Conservation (phyloP, 2,888 invertebrate genomes). For the Drosophila algonquin region DNA sequence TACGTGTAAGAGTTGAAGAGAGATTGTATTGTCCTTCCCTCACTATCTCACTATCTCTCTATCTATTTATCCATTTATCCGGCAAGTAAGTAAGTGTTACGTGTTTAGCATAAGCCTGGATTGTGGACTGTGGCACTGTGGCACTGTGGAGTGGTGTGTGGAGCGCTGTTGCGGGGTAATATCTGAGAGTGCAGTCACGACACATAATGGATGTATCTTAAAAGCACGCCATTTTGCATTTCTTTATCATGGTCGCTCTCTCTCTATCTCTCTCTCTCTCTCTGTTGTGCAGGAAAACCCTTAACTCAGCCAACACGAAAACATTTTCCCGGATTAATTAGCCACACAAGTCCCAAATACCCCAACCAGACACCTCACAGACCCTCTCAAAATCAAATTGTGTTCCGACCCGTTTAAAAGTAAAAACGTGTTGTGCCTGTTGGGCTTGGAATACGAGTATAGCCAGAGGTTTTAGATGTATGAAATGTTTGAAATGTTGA, state of each 20-base stretch:
- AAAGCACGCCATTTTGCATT: conserved; percentile 55
- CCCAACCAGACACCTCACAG: conserved; percentile 24
- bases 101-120: conserved; percentile 49
- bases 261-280: conserved; percentile 1
- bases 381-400: conserved; percentile 37
- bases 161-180: neutral
- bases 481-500: conserved; percentile 17
- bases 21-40: conserved; percentile 16
- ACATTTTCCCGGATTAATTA: conserved; percentile 55
- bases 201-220: conserved; percentile 53
- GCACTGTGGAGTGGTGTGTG: neutral
- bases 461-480: conserved; percentile 6
- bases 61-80: neutral
- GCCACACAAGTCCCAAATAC: conserved; percentile 13
- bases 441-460: neutral
- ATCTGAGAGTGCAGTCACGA: conserved; percentile 40
- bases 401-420: conserved; percentile 45
- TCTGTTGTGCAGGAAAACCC: too few relatives aligned
- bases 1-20: conserved; percentile 3
- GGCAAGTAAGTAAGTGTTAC: conserved; percentile 28
- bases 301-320: conserved; percentile 24
- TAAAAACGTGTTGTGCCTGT: conserved; percentile 16
- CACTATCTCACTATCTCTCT: neutral
- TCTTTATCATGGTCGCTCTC: conserved; percentile 39
- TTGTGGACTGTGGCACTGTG: neutral